Evolutionary conservation across 1,140 invertebrate genomes (phyloP), one percentile per base, ranked within the genome.

Genomic region (Ditylenchus dipsaci): DNA sequence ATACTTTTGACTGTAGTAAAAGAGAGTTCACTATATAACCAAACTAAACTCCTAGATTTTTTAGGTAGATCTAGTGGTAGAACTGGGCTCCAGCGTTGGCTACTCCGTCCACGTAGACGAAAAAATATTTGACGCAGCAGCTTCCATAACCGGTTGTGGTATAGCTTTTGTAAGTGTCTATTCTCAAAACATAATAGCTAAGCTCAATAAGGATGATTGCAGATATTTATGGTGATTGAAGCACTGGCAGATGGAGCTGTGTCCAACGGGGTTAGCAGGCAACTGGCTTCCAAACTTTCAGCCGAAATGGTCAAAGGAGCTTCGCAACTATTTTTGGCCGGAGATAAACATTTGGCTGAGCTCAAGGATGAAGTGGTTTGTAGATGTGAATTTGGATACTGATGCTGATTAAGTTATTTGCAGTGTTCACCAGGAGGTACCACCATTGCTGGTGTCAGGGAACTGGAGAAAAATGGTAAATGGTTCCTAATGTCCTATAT

Each of bases 171-270:
- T 73, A 33, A 47, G 47, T 45, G 27, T 70, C 13, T 65, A 1
- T 65, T 0, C 1, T 5, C 26, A 23, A 11, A 1, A 15, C 38
- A 29, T 21, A 13, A 29, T 49, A 19, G 61, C 53, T 63, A 53
- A 53, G 49, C 15, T 7, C 23, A 19, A 53, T 53, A 53, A 53
- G 3, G 23, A 53, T 53, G 3, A 15, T 38, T 38, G 33, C 33
- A 69, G 67, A 45, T 76, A 47, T 73, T 74, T 21, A 23, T 62
- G 1, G 57, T 73, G 5, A 73, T 77, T 61, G 74, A 76, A 56
- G 74, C 74, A 15, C 30, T 76, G 21, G 64, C 75, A 13, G 74
- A 76, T 57, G 74, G 74, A 1, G 74, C 69, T 21, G 75, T 77
- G 5, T 30, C 59, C 13, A 49, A 29, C 65, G 74, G 74, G 13